Evolutionary conservation across 1,140 invertebrate genomes (phyloP), one percentile per base, ranked within the genome.

Genomic region (Archivesica marissinica): DNA sequence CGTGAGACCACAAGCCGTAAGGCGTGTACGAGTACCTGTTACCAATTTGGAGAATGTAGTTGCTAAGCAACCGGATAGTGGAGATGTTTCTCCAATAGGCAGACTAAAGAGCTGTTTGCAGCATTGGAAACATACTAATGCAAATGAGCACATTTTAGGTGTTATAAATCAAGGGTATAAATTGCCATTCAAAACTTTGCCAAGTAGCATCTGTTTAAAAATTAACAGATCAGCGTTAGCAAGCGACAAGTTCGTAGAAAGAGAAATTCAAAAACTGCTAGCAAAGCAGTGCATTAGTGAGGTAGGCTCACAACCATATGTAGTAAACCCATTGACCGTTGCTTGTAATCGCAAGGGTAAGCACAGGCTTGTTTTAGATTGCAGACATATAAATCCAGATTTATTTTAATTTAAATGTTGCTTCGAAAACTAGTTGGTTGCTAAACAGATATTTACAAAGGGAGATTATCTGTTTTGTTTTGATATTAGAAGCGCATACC

Each of bases 181-280:
- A 56, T 52, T 87, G 50, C 80, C 79, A 2, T 79, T 84, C 0
- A 78, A 79, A 54, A 81, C 52, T 0, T 41, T 50, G 20, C 86
- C 86, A n/a, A 47, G 54, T 17, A 66, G 13, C 35, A 38, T 35
- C 9, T 0, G 15, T 72, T 47, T 79, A 28, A 83, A 54, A 52
- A 87, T 83, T 17, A 87, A 83, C 64, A 87, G 68, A 68, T 87
- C 80, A 2, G 74, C 86, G 35, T 25, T 56, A 35, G 39, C 64
- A n/a, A 79, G 84, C 20, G 6, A 47, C 47, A 38, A 61, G 23
- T 76, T 59, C 35, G 64, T 82, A 20, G 54, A 7, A 38, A 6
- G 13, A 4, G 86, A 87, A 75, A 87, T 83, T 50, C 4, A 83
- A 38, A 72, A 13, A 39, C 44, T 87, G 15, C 39, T 87, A n/a